Evolutionary conservation across 2,888 invertebrate genomes (phyloP), one percentile per base, ranked within the genome.

Genomic region (Metopia argyrocephala): DNA sequence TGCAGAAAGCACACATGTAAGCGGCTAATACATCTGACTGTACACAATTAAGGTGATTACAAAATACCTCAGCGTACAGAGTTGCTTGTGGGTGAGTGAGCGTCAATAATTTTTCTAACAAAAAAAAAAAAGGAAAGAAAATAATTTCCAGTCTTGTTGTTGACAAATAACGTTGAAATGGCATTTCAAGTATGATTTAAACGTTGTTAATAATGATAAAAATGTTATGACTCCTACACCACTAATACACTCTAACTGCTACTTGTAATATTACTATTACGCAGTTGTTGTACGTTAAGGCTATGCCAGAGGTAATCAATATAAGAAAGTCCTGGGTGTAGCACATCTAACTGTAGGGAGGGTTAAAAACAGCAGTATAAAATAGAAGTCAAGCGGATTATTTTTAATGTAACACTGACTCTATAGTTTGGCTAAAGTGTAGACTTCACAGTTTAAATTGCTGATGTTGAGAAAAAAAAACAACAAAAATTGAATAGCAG

Each of bases 101-200:
- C 38, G 3, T 38, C 9, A 38, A 38, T 38, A 56, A 56, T 56
- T 56, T 27, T 48, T 1, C 21, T 50, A 2, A 27, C 38, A 9
- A 20, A 46, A 48, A 76, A 70, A 50, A 65, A 52, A n/a, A n/a
- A n/a, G n/a, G n/a, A n/a, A n/a, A n/a, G n/a, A n/a, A n/a, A n/a
- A n/a, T n/a, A n/a, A n/a, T n/a, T n/a, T 28, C 21, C 45, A 46
- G 57, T 65, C 69, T 69, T 80, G 57, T 27, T 70, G 79, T 57
- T 73, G 80, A 78, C 73, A 82, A 82, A 79, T 74, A 76, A 50
- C 45, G 62, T 70, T 79, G 45, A 57, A 66, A 69, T 70, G 46
- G 52, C 25, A 82, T 82, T 73, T 73, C 65, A 70, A 70, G 54
- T 75, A 79, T 78, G 76, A 79, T 74, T 74, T 76, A 79, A 76